A percentile compares a stretch with the other conserved stretches of the same genome.
phyloP scores from a whole-genome alignment of 2,113 vertebrate species.

The Chloropsis hardwickii region DNA sequence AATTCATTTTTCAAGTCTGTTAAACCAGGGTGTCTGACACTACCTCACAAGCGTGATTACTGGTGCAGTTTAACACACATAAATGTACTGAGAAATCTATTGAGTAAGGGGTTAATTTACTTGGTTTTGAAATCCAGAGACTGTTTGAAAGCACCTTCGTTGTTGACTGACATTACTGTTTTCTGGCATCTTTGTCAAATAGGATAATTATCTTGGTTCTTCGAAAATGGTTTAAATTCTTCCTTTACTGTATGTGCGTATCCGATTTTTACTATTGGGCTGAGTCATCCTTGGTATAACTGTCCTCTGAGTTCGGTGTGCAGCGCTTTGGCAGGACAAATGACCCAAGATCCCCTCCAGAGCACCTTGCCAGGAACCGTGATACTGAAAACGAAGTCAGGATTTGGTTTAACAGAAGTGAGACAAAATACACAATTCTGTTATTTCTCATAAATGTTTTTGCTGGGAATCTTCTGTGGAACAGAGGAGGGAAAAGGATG shows the following conservation, averaged over 20 bases:
- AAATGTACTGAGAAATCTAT: fast-evolving
- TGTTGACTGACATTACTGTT: fast-evolving
- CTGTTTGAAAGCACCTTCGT: neutral
- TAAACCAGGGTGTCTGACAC: neutral
- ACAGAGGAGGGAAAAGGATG: neutral
- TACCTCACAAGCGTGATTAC: neutral
- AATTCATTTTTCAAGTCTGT: fast-evolving
- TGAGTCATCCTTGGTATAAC: neutral
- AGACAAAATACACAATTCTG: neutral
- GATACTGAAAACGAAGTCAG: neutral
- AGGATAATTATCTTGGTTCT: fast-evolving
- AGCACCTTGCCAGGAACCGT: neutral
- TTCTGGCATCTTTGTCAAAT: neutral
- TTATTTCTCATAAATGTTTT: neutral
- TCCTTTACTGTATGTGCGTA: fast-evolving
- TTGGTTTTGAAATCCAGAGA: neutral
- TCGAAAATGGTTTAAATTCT: neutral
- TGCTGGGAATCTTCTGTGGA: neutral
- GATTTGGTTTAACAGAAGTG: neutral
- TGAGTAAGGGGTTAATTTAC: neutral
- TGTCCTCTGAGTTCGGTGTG: too few relatives aligned
- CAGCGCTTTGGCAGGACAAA: neutral
- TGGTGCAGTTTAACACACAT: neutral
- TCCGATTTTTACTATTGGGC: fast-evolving
- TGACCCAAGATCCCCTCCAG: neutral